Base-by-base conservation (phyloP, 2,888 invertebrate species). In the Azorinus chamasolen region DNA sequence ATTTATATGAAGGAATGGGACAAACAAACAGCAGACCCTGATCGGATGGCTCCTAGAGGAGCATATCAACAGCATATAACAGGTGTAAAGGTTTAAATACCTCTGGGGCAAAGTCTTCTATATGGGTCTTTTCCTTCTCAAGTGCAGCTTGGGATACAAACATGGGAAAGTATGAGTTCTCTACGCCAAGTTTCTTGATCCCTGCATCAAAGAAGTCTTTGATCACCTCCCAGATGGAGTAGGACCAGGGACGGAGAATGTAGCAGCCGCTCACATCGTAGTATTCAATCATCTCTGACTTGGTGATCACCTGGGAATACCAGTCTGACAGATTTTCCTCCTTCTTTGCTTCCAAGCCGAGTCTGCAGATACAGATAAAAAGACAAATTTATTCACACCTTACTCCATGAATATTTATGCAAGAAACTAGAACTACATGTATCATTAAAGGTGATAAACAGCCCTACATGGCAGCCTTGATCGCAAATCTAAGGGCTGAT, bases 191-290 rank as follows among this genome's bases (percentile, higher is more conserved):
- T 88, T 96, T 96, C 91, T 97, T 97, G 86, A 99, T 98, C 93
- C 97, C 96, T 0, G 89, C 92, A 91, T 97, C 97, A 84, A 99
- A 96, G 95, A 96, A 99, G 64, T 95, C 95, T 87, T 96, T 95
- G 75, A 99, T 98, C 0, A 93, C 91, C 91, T 99, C 98, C 99
- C 99, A 99, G 88, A 99, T 97, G 69, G 96, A 95, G 93, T 95
- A 99, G 14, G 99, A 96, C 99, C 99, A 99, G 12, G 98, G 99
- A 22, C 99, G 96, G 62, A 99, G 95, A 88, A 99, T 98, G 93
- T 99, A 99, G 93, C 99, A 99, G 0, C 99, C 99, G 61, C 98
- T 98, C 4, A 99, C 98, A 93, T 99, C 99, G 93, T 99, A 99
- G 94, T 99, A 99, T 93, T 99, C 99, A 65, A 99, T 99, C 95